These are phyloP conservation scores for Dynastes grantii DNA, from an alignment of 2,888 invertebrate genomes.

Conservation along the genomic window DNA sequence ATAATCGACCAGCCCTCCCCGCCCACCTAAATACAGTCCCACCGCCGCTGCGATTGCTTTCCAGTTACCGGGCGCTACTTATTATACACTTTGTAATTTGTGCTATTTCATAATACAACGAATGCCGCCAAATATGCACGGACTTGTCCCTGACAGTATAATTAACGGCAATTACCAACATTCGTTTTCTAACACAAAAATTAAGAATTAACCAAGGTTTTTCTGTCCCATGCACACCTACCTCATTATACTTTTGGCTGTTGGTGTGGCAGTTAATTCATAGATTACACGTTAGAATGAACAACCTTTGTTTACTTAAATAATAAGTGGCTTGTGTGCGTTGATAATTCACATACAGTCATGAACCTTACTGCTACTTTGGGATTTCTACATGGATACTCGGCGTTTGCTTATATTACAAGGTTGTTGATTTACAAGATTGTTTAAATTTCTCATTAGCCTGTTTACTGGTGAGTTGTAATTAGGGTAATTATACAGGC, in stretches of 20 bases:
- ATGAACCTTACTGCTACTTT: neutral
- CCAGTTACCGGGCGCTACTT: too few species aligned
- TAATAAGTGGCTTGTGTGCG: neutral
- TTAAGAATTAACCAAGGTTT: conserved; percentile 16
- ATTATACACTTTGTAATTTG: too few species aligned
- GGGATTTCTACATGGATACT: neutral
- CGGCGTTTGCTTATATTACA: conserved; percentile 6
- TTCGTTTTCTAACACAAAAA: conserved; percentile 9
- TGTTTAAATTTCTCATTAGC: conserved; percentile 26
- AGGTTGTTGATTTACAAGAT: conserved; percentile 30
- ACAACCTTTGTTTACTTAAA: conserved; percentile 4
- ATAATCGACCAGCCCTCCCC: too few species aligned
- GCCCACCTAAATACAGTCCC: too few species aligned
- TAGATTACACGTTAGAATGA: neutral
- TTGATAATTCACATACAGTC: conserved; percentile 1
- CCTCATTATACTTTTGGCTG: neutral
- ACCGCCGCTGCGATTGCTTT: too few species aligned
- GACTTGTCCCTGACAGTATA: neutral
- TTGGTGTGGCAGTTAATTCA: neutral
- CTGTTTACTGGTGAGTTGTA: neutral
- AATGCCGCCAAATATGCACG: neutral
- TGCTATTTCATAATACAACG: too few species aligned
- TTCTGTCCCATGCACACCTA: neutral
- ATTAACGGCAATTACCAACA: neutral
- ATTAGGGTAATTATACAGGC: neutral